A percentile compares a stretch with the other conserved stretches of the same genome.
These are phyloP conservation scores for Choloepus didactylus DNA, from an alignment of 2,797 vertebrate genomes.

Conservation along the genomic window DNA sequence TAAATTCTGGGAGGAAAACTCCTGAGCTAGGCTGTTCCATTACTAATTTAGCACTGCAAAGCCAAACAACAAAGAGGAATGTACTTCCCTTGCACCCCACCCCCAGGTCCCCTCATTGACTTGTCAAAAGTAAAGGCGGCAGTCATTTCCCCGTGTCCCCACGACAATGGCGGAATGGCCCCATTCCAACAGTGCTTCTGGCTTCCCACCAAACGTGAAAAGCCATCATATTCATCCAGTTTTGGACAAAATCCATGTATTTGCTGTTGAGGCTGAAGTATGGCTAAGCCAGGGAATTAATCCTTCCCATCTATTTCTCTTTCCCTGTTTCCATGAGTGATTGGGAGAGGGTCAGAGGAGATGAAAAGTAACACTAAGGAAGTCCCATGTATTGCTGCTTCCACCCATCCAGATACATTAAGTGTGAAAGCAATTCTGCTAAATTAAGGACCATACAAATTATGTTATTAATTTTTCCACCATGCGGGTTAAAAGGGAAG, in stretches of 20 bases:
- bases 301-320: neutral
- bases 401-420: neutral
- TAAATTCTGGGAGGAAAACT: constrained; percentile 1
- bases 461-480: neutral
- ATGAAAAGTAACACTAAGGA: neutral
- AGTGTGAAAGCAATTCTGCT: neutral
- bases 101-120: neutral
- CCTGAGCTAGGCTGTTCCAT: neutral
- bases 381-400: accelerated
- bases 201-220: neutral
- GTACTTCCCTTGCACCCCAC: neutral
- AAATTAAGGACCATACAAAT: too few species aligned
- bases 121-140: neutral
- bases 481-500: neutral
- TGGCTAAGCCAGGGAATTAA: neutral
- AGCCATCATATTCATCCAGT: neutral
- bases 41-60: neutral
- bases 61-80: neutral
- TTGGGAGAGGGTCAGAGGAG: neutral
- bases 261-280: neutral
- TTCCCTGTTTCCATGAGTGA: neutral
- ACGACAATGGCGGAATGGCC: neutral
- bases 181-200: neutral
- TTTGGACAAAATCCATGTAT: neutral
- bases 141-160: neutral